Evolutionary conservation across 2,113 vertebrate species (phyloP).

Genomic region (rabbit (Oryctolagus cuniculus)): mOryCun1.1 NC_091433.1:113742001-113742500

Average conservation of each 20-base stretch:
- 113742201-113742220: background rate
- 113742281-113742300: background rate
- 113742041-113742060: background rate
- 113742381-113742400: background rate
- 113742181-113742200: background rate
- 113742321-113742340: too few relatives aligned
- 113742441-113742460: background rate
- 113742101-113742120: background rate
- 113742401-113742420: background rate
- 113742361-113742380: background rate
- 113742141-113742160: background rate
- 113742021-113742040: fast-evolving
- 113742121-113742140: background rate
- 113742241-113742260: background rate
- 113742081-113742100: fast-evolving
- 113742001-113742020: background rate
- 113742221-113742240: background rate
- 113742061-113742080: background rate
- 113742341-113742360: background rate
- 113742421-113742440: background rate
- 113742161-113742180: background rate
- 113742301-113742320: background rate
- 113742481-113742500: too few relatives aligned
- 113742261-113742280: background rate
- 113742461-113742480: fast-evolving